Evolutionary conservation across 2,888 invertebrate genomes (phyloP), one percentile per base, ranked within the genome.

Genomic region (Catotricha subobsoleta): DNA sequence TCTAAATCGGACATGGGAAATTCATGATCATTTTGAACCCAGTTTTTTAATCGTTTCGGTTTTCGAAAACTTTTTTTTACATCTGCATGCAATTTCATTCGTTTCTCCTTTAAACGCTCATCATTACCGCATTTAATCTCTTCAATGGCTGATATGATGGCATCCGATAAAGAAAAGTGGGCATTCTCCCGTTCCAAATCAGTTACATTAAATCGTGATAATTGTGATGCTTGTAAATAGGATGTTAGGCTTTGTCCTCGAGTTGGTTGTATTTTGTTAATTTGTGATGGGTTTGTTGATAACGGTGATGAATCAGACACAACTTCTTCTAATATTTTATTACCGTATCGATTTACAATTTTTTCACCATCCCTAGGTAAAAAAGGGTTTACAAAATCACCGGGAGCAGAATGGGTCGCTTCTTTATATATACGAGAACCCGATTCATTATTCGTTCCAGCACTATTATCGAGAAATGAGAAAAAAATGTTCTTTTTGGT

Each of bases 111-210:
- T 41, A 39, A 2, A 29, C 37, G 37, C 40, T 45, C 58, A 46
- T 67, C 61, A 33, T 64, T 62, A 38, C 69, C 71, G 54, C 74
- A 77, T 54, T 75, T 74, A 8, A 77, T 68, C 52, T 76, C 74
- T 54, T 84, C 84, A 47, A 84, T 80, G 12, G 81, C 83, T 8
- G 81, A 73, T 46, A 86, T 86, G 54, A 86, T 72, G 1, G 82
- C 82, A 60, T 87, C 86, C 2, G 80, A 81, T 46, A 86, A 76
- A 52, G 74, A 76, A 57, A 87, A 86, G 62, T 87, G 86, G 1
- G 84, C 83, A 62, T 86, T 86, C 62, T 87, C 86, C 53, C 83
- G 64, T 52, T 84, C 84, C 43, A 84, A 62, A 52, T 82, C 81
- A 1, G 81, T 83, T 2, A 23, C 33, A 52, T 78, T 78, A 16